These are phyloP conservation scores for Asobara japonica DNA, from an alignment of 1,140 invertebrate genomes.

Conservation along the genomic window DNA sequence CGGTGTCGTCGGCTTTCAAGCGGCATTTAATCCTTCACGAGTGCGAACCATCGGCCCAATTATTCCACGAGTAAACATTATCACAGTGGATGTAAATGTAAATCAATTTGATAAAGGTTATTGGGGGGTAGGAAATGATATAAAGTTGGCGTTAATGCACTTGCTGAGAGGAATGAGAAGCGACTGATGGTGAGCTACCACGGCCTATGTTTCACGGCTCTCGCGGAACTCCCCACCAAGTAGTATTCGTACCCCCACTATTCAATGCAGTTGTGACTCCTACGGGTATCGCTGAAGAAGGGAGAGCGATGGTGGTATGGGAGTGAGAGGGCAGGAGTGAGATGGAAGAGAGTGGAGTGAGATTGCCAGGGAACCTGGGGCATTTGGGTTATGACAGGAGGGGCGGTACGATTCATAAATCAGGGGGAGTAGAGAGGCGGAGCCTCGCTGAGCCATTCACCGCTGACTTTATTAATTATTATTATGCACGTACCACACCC, in stretches of 20 bases:
- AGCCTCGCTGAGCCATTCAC: conserved; percentile 60
- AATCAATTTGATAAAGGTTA: background rate
- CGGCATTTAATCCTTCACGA: background rate
- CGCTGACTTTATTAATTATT: conserved; percentile 66
- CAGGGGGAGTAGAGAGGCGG: conserved; percentile 58
- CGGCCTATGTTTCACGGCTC: conserved; percentile 44
- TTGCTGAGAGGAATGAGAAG: conserved; percentile 53
- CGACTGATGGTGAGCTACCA: conserved; percentile 54
- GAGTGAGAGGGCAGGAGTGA: background rate
- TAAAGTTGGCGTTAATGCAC: conserved; percentile 18
- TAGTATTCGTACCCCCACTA: conserved; percentile 11
- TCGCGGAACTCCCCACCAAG: conserved; percentile 33
- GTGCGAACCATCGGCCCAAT: background rate
- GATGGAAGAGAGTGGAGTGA: background rate
- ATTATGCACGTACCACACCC: conserved; percentile 53
- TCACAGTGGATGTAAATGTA: background rate
- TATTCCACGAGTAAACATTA: background rate
- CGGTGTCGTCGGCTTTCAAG: conserved; percentile 1
- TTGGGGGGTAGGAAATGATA: background rate
- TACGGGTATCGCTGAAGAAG: conserved; percentile 23
- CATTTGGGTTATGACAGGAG: conserved; percentile 61
- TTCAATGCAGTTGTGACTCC: conserved; percentile 23
- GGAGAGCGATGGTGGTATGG: background rate
- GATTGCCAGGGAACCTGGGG: conserved; percentile 22
- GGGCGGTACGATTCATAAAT: conserved; percentile 67